Evolutionary conservation across 1,140 invertebrate genomes (phyloP).

Genomic region (Drosophila leontia): DNA sequence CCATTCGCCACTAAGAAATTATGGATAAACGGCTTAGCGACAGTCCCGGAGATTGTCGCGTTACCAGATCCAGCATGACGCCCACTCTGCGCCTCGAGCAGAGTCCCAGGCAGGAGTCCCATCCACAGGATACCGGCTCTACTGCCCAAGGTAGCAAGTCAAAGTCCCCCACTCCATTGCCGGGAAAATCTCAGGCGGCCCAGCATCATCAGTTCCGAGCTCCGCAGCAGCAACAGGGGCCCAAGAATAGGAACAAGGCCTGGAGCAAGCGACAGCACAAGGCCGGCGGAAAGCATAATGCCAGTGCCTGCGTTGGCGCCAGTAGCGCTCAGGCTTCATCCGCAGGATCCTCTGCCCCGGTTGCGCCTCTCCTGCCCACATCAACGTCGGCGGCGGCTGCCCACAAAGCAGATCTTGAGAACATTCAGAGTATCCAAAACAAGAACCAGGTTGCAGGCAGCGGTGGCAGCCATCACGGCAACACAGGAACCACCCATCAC

Average conservation of each 20-base stretch:
- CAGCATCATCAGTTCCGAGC: conserved; percentile 81
- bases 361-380: conserved; percentile 34
- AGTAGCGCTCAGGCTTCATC: conserved; percentile 36
- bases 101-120: conserved; percentile 43
- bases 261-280: conserved; percentile 80
- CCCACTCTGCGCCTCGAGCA: conserved; percentile 58
- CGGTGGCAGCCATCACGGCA: conserved; percentile 39
- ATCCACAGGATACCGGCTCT: conserved; percentile 39
- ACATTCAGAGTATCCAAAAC: conserved; percentile 82
- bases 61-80: conserved; percentile 73
- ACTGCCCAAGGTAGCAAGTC: conserved; percentile 32
- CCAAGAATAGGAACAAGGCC: conserved; percentile 70
- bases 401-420: conserved; percentile 82
- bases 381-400: conserved; percentile 28
- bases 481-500: conserved; percentile 19
- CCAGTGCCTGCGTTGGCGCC: conserved; percentile 30
- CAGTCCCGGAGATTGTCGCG: conserved; percentile 80
- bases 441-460: conserved; percentile 72
- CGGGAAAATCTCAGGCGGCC: conserved; percentile 48
- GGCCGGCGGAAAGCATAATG: conserved; percentile 61
- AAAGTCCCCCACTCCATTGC: conserved; percentile 52
- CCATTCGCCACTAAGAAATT: conserved; percentile 13
- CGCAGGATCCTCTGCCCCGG: conserved; percentile 22
- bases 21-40: conserved; percentile 69
- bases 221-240: conserved; percentile 69